Percentiles rank a stretch among this genome's conserved stretches.
phyloP scores from a whole-genome alignment of 2,888 invertebrate genomes.

The Drosophila kuntzei region DNA sequence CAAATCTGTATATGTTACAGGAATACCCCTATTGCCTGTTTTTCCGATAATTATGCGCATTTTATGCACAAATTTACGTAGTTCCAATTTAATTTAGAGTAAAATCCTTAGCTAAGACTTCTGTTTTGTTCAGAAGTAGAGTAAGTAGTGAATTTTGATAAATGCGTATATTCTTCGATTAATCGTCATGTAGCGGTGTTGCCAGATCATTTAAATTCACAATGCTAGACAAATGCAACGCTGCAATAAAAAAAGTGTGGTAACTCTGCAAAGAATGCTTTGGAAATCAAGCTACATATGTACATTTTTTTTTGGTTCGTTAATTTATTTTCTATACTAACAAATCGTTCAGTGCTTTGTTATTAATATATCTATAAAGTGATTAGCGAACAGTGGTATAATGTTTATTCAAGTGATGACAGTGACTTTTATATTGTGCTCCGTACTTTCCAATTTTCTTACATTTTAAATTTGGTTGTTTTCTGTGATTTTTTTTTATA shows the following conservation, averaged over 20 bases:
- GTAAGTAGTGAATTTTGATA: background rate
- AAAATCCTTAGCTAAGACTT: background rate
- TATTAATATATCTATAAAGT: background rate
- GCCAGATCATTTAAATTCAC: background rate
- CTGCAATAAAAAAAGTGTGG: slow-evolving; percentile 13
- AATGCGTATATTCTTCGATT: background rate
- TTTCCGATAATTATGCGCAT: too few relatives aligned
- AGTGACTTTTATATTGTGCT: background rate
- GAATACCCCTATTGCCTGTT: too few relatives aligned
- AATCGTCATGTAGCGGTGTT: background rate
- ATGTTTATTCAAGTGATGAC: slow-evolving; percentile 1
- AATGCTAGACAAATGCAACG: background rate
- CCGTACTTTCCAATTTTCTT: background rate
- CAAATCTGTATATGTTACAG: too few relatives aligned
- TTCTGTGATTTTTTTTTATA: background rate
- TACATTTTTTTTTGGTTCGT: slow-evolving; percentile 23
- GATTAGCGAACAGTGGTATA: background rate
- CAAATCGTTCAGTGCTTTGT: slow-evolving; percentile 11
- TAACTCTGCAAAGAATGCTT: slow-evolving; percentile 16
- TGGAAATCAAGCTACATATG: slow-evolving; percentile 28
- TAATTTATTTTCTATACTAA: slow-evolving; percentile 5
- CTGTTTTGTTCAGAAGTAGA: background rate
- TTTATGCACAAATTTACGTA: background rate
- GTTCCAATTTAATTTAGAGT: background rate
- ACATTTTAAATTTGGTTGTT: background rate